A percentile compares a stretch with the other conserved stretches of the same genome.
Conservation (phyloP, 92 coral and sea anemone genomes). For the Umimayanthus chanpuru region DNA sequence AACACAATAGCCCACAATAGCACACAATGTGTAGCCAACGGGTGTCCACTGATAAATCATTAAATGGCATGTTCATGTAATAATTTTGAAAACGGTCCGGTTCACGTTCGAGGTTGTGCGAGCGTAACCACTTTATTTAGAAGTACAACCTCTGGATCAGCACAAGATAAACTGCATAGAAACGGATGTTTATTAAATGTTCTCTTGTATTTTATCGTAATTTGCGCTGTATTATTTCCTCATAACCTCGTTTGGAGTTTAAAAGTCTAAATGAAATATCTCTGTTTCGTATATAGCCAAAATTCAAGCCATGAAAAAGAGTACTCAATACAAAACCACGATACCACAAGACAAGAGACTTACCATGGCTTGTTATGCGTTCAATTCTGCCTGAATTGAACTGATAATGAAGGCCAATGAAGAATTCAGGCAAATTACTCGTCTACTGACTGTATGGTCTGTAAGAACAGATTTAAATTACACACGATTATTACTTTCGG, state of each 20-base stretch:
- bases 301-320: background rate
- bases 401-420: too few relatives aligned
- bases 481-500: background rate
- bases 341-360: background rate
- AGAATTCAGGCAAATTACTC: background rate
- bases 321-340: background rate
- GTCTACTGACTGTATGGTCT: background rate
- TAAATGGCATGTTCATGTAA: background rate
- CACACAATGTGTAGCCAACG: background rate
- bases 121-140: background rate
- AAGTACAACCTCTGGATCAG: too few relatives aligned
- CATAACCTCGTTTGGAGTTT: background rate
- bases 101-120: background rate
- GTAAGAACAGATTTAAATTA: background rate
- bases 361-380: background rate
- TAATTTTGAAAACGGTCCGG: background rate
- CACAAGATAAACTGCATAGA: background rate
- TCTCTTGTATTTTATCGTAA: too few relatives aligned
- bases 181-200: too few relatives aligned
- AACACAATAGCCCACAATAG: background rate
- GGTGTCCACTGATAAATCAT: background rate
- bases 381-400: too few relatives aligned
- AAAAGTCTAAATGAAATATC: background rate
- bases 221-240: too few relatives aligned
- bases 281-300: background rate